A percentile compares a stretch with the other conserved stretches of the same genome.
Conservation (phyloP, 2,113 vertebrate genomes). For the Anoplopoma fimbria region DNA sequence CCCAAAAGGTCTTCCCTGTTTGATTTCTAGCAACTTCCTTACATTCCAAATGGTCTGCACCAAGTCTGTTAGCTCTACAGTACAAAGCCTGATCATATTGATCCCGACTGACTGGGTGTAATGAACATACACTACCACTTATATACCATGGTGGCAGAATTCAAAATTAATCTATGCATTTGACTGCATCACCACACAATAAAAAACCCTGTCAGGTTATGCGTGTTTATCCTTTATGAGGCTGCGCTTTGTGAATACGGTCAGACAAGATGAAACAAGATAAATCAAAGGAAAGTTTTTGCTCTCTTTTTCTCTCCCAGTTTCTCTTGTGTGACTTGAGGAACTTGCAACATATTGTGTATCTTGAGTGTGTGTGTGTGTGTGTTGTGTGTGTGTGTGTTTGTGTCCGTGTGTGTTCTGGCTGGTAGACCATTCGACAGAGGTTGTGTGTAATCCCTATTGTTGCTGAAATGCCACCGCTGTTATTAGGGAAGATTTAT, state of each 20-base stretch:
- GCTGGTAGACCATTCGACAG: conserved; percentile 69
- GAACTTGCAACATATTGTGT: conserved; percentile 47
- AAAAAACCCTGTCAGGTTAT: background rate
- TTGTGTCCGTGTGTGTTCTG: conserved; percentile 62
- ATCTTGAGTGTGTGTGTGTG: conserved; percentile 28
- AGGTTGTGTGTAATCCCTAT: conserved; percentile 82
- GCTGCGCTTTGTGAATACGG: background rate
- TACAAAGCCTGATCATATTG: background rate
- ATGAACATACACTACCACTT: background rate
- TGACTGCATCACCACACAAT: background rate
- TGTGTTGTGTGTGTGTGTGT: conserved; percentile 21
- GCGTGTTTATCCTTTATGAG: background rate
- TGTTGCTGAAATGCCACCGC: conserved; percentile 83
- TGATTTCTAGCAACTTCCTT: background rate
- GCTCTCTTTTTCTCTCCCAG: background rate
- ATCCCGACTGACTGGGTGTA: background rate
- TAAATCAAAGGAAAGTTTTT: conserved; percentile 22
- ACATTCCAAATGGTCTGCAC: background rate
- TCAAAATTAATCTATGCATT: background rate
- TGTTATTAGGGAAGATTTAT: conserved; percentile 84
- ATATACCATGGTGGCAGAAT: background rate
- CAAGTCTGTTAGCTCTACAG: background rate
- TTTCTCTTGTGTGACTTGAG: conserved; percentile 40
- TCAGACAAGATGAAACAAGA: conserved; percentile 34
- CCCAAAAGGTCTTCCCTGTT: background rate